These are phyloP conservation scores for Sarcophaga peregrina DNA, from an alignment of 1,140 invertebrate genomes.

Conservation along the genomic window DNA sequence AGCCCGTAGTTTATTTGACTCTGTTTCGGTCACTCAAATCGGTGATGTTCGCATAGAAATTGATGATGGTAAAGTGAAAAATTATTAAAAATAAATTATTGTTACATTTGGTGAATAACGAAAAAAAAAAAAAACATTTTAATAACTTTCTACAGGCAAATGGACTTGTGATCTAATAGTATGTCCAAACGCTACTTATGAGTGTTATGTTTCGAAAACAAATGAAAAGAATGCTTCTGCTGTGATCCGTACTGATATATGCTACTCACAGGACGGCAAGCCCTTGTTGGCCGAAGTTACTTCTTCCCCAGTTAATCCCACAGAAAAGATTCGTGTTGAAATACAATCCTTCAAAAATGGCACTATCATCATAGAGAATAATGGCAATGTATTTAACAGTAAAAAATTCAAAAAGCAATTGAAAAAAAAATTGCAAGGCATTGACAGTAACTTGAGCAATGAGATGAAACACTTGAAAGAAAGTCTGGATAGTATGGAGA, in stretches of 20 bases:
- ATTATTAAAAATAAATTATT: neutral
- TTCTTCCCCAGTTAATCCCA: neutral
- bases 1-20: neutral
- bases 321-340: neutral
- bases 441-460: too few species aligned
- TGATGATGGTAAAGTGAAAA: neutral
- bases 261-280: neutral
- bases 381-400: neutral
- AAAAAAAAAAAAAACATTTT: neutral
- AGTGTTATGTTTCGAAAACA: neutral
- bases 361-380: neutral
- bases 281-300: neutral
- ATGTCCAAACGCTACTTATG: neutral
- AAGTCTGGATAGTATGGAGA: neutral
- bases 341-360: neutral
- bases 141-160: neutral
- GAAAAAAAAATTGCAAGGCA: too few species aligned
- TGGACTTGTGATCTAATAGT: conserved; percentile 3
- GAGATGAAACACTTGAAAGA: neutral
- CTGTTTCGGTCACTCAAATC: neutral
- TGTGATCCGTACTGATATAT: neutral
- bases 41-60: neutral
- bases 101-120: too few species aligned
- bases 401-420: neutral
- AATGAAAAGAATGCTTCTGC: neutral